Base-by-base conservation (phyloP, 2,797 vertebrate genomes). In the Echeneis naucrates region DNA sequence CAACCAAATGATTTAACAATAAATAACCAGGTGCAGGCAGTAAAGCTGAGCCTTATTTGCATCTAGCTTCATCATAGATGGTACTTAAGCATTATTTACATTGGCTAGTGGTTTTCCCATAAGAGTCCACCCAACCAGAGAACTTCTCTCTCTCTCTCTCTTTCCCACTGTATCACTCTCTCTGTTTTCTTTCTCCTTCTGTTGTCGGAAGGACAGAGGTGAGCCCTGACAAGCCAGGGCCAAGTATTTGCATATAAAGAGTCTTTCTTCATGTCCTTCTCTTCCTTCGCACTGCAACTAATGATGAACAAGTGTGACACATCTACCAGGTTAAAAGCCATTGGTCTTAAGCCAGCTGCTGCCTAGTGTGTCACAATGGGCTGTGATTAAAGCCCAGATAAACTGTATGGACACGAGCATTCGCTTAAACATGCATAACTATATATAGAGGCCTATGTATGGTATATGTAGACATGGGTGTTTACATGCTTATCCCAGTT, bases 201-300 rank as follows among this genome's bases (percentile, higher is more conserved):
- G 87, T 83, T 92, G 86, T 91, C 80, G 86, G 48, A 37, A 81
- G 83, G 86, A 90, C 89, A 91, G 80, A 87, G 90, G 89, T 89
- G 86, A 92, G 82, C 68, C 80, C 83, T 89, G 88, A 90, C 90
- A 90, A 84, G 75, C 88, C 86, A 87, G 78, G 84, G 87, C 82
- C 82, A 86, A 57, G 45, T 38, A 89, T 91, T 91, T 90, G 85
- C 92, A 92, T 91, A 83, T 83, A 86, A 89, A 91, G 84, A 91
- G 84, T 78, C 75, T 63, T 76, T 67, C 72, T 56, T 40, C 70
- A 51, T 51, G 78, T 75, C 75, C 85, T 87, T 84, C 68, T 58
- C 13, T 82, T 80, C 44, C 74, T 77, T 80, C 17, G 44, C 61
- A n/a, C 69, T 47, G 13, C 72, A 79, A 68, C 86, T 85, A 88